Conservation (phyloP, 2,797 vertebrate species). For the Acrocephalus scirpaceus region DNA sequence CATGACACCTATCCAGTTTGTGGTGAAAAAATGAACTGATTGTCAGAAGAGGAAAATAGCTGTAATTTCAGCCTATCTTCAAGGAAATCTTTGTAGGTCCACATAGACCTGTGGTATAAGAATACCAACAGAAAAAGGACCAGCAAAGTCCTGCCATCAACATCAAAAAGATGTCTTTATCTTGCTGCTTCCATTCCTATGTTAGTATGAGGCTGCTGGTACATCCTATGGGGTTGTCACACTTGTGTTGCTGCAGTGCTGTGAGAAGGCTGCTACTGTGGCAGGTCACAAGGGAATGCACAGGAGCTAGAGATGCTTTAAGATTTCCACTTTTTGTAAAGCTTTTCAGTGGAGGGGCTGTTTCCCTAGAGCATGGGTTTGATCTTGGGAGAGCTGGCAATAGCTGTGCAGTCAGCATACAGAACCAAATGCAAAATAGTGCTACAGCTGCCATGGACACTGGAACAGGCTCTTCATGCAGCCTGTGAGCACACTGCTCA, state of each 20-base stretch:
- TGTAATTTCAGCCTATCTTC: neutral
- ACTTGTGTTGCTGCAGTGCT: neutral
- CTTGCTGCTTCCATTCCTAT: neutral
- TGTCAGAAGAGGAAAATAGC: neutral
- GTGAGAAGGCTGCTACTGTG: neutral
- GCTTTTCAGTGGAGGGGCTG: neutral
- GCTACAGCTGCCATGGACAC: rapidly evolving
- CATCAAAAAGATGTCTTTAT: neutral
- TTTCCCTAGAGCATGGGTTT: neutral
- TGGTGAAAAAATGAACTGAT: neutral
- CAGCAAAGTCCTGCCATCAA: rapidly evolving
- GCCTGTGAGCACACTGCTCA: neutral
- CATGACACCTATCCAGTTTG: neutral
- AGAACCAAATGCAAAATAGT: neutral
- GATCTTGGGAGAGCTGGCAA: neutral
- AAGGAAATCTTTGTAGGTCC: neutral
- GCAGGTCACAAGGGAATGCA: neutral
- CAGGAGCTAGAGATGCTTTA: neutral
- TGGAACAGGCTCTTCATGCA: neutral
- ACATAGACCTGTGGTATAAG: neutral
- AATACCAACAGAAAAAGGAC: neutral
- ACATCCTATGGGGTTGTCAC: neutral
- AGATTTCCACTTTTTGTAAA: neutral
- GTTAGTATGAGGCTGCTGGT: neutral
- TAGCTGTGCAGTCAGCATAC: neutral